A percentile compares a stretch with the other conserved stretches of the same genome.
Conservation (phyloP, 1,140 invertebrate genomes). For the Scaptomyza hsui region DNA sequence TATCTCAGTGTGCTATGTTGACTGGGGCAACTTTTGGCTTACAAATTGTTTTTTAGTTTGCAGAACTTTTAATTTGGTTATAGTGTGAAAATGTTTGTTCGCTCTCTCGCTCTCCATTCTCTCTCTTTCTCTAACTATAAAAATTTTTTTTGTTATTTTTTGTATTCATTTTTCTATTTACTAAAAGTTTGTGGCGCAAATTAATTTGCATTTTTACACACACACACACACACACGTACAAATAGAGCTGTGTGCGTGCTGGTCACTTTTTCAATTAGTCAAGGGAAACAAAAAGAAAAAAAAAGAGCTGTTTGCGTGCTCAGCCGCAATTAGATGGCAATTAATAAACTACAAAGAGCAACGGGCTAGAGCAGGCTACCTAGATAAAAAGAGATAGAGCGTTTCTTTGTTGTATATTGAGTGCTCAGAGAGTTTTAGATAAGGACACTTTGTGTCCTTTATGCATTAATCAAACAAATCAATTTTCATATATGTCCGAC, state of each 20-base stretch:
- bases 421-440: not conserved
- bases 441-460: slow-evolving; percentile 27
- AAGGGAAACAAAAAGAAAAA: slow-evolving; percentile 6
- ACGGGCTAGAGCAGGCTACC: not conserved
- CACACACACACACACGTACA: slow-evolving; percentile 4
- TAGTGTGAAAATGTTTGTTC: slow-evolving; percentile 77
- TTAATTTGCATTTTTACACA: slow-evolving; percentile 70
- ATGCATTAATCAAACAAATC: slow-evolving; percentile 78
- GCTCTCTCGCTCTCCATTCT: slow-evolving; percentile 2
- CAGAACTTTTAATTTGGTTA: slow-evolving; percentile 78
- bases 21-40: slow-evolving; percentile 69
- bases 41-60: slow-evolving; percentile 80
- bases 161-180: slow-evolving; percentile 42
- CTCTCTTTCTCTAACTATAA: not conserved
- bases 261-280: slow-evolving; percentile 67
- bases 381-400: not conserved
- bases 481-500: slow-evolving; percentile 63
- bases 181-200: slow-evolving; percentile 67
- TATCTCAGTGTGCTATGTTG: slow-evolving; percentile 23
- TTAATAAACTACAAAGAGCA: slow-evolving; percentile 50
- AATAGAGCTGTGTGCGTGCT: slow-evolving; percentile 5
- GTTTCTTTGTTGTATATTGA: not conserved
- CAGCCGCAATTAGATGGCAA: slow-evolving; percentile 67
- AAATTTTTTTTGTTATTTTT: slow-evolving; percentile 3
- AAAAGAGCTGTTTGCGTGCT: slow-evolving; percentile 49